A percentile compares a stretch with the other conserved stretches of the same genome.
These are phyloP conservation scores for Heterotilapia buettikoferi DNA, from an alignment of 2,113 vertebrate genomes.

Conservation along the genomic window DNA sequence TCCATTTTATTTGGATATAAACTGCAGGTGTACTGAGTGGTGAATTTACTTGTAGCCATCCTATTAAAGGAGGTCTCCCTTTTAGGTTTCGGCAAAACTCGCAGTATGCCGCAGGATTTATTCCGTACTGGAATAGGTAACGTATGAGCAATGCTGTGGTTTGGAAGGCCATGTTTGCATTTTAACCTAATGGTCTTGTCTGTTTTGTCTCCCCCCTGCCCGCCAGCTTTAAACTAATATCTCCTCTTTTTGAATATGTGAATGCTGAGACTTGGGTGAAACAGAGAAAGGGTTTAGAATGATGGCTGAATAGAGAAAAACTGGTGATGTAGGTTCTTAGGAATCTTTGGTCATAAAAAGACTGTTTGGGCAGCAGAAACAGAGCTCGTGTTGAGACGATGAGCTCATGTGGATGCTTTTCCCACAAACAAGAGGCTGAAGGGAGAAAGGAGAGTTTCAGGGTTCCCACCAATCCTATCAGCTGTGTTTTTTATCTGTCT, in stretches of 20 bases:
- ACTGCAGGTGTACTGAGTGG: background rate
- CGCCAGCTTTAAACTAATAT: constrained; percentile 51
- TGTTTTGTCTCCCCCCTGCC: constrained; percentile 17
- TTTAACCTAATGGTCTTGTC: constrained; percentile 8
- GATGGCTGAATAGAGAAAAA: background rate
- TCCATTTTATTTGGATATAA: background rate
- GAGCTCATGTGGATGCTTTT: background rate
- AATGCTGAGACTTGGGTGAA: background rate
- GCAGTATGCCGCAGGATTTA: constrained; percentile 70
- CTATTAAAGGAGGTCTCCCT: constrained; percentile 58
- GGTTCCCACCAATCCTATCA: background rate
- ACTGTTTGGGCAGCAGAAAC: background rate
- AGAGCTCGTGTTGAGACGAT: background rate
- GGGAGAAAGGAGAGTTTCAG: background rate
- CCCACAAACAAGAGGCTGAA: background rate
- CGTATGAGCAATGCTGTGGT: constrained; percentile 40
- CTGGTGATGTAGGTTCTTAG: background rate
- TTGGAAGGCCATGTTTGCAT: constrained; percentile 3
- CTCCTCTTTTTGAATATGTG: background rate
- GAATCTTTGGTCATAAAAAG: background rate
- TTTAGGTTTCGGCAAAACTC: constrained; percentile 69
- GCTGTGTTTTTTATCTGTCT: background rate
- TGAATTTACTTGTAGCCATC: background rate
- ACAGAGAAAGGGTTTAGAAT: background rate
- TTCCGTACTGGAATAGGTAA: constrained; percentile 67